Percentiles rank a stretch among this genome's conserved stretches.
Conservation (phyloP, 2,113 vertebrate genomes). For the Todiramphus saurophagus region DNA sequence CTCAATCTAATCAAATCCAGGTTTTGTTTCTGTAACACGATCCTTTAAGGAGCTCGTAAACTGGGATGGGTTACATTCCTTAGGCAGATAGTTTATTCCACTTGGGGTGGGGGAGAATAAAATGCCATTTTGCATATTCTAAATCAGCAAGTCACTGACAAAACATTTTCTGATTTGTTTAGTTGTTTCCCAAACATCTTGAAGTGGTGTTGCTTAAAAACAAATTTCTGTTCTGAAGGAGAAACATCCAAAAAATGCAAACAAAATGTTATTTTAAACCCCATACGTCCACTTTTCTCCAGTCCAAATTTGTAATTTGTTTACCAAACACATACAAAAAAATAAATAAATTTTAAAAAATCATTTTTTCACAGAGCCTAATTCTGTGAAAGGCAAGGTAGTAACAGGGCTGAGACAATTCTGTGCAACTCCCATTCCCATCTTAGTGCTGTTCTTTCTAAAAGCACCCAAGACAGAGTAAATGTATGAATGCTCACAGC, state of each 20-base stretch:
- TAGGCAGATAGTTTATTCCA: background rate
- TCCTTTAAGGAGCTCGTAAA: background rate
- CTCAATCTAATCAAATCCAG: background rate
- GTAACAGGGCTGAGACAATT: background rate
- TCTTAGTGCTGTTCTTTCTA: background rate
- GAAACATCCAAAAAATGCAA: conserved; percentile 13
- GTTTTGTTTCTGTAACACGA: background rate
- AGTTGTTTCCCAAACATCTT: background rate
- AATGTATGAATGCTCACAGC: background rate
- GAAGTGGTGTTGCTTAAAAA: background rate
- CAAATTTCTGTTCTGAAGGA: background rate
- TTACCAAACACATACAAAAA: background rate
- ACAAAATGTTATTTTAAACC: conserved; percentile 6
- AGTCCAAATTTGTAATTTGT: background rate
- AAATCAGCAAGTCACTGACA: background rate
- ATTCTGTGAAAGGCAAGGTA: background rate
- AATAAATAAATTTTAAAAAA: background rate
- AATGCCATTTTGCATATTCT: background rate
- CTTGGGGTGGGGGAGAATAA: background rate
- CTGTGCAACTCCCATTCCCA: background rate
- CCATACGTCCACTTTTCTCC: background rate
- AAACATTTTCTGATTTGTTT: background rate
- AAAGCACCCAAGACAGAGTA: conserved; percentile 1
- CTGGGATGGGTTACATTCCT: background rate
- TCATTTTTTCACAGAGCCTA: background rate